Percentiles rank a stretch among this genome's conserved stretches.
Evolutionary conservation across 1,140 invertebrate genomes (phyloP).

Genomic region (Drosophila pectinifera): DNA sequence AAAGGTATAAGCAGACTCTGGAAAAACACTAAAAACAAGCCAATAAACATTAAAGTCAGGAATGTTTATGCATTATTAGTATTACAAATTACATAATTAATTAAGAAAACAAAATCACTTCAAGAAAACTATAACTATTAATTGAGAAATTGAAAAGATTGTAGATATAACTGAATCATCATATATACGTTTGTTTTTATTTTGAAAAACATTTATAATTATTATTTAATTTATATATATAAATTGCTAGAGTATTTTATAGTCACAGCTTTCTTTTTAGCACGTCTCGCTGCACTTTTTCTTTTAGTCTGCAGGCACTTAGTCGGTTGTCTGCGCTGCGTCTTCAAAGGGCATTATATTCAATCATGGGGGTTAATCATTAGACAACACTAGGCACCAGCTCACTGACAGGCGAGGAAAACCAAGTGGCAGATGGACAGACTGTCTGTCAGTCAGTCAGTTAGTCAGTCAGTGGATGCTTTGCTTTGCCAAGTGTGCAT

Average conservation of each 20-base stretch:
- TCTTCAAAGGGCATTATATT: constrained; percentile 64
- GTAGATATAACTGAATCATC: too few relatives aligned
- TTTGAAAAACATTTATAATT: too few relatives aligned
- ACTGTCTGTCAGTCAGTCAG: constrained; percentile 29
- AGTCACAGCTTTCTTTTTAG: not conserved
- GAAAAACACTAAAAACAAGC: constrained; percentile 8
- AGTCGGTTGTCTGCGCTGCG: constrained; percentile 52
- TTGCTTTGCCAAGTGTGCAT: constrained; percentile 47
- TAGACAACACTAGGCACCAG: constrained; percentile 44
- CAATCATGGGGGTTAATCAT: constrained; percentile 72
- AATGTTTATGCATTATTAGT: not conserved
- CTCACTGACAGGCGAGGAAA: constrained; percentile 20
- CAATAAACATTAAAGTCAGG: not conserved
- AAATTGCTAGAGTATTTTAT: constrained; percentile 39
- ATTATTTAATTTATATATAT: too few relatives aligned
- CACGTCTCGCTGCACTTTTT: constrained; percentile 44
- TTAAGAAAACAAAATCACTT: not conserved
- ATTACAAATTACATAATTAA: not conserved
- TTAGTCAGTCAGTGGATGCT: constrained; percentile 24
- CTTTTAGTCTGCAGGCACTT: constrained; percentile 40
- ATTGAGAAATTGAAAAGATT: not conserved
- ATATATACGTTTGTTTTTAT: too few relatives aligned
- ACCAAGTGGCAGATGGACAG: constrained; percentile 25
- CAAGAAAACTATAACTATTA: not conserved
- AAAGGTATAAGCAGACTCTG: constrained; percentile 31